A percentile compares a stretch with the other conserved stretches of the same genome.
Evolutionary conservation across 2,797 vertebrate genomes (phyloP).

Genomic region (Schizopygopsis pylzovi): DNA sequence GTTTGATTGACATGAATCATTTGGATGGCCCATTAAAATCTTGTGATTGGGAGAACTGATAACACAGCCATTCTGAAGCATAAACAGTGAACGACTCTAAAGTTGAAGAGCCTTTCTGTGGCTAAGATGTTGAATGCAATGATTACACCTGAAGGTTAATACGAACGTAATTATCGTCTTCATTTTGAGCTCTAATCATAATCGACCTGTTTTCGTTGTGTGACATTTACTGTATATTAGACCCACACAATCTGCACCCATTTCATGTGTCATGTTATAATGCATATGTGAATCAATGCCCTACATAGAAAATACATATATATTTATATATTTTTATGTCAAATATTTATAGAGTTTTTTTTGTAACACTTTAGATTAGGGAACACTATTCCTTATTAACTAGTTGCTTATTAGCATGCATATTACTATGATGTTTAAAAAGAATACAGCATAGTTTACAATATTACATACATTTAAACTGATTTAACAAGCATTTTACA

Average conservation of each 20-base stretch:
- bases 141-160: constrained; percentile 46
- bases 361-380: not conserved
- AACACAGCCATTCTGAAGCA: constrained; percentile 73
- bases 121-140: constrained; percentile 36
- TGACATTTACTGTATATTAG: not conserved
- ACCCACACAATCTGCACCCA: not conserved
- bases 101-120: constrained; percentile 63
- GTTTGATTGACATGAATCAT: constrained; percentile 86
- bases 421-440: not conserved
- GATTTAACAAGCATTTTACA: too few relatives aligned
- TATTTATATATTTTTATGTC: not conserved
- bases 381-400: not conserved
- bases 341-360: not conserved
- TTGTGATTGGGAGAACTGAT: constrained; percentile 76
- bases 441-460: too few relatives aligned
- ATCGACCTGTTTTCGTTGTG: constrained; percentile 7
- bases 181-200: constrained; percentile 14
- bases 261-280: not conserved
- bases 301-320: not conserved
- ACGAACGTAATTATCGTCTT: constrained; percentile 8
- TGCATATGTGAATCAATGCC: not conserved
- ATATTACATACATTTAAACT: too few relatives aligned
- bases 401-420: not conserved
- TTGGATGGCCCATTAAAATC: constrained; percentile 82
- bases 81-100: constrained; percentile 72